These are phyloP conservation scores for Astropecten irregularis DNA, from an alignment of 53 echinoderm and acorn worm genomes.

Conservation along the genomic window DNA sequence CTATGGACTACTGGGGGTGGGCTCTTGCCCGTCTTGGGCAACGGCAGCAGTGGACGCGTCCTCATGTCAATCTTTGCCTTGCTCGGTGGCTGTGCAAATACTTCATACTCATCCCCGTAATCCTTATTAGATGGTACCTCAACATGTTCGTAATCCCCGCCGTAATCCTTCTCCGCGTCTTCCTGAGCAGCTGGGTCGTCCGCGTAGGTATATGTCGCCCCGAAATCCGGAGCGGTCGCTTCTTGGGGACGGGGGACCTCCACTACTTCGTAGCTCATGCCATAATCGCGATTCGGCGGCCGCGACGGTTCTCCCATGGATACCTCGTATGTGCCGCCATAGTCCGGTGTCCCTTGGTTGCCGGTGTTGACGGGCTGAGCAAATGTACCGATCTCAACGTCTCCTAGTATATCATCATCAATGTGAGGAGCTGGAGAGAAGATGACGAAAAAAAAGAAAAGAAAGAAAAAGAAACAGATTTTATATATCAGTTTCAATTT, in stretches of 20 bases:
- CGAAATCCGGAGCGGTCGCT: background rate
- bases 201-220: background rate
- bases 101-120: background rate
- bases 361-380: too few relatives aligned
- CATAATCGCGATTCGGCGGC: background rate
- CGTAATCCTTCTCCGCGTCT: background rate
- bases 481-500: too few relatives aligned
- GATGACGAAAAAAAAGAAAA: too few relatives aligned
- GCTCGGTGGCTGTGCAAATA: background rate
- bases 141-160: background rate
- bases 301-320: background rate
- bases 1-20: background rate
- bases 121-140: background rate
- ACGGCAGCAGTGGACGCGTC: background rate
- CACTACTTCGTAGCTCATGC: background rate
- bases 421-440: constrained; percentile 3
- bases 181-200: background rate
- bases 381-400: background rate
- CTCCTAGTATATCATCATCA: background rate
- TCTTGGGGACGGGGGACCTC: background rate
- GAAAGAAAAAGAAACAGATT: too few relatives aligned
- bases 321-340: background rate
- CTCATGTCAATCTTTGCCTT: background rate
- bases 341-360: too few relatives aligned
- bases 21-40: background rate